Percentiles rank a stretch among this genome's conserved stretches.
Conservation (phyloP, 1,140 invertebrate genomes). For the Calosoma granatense region DNA sequence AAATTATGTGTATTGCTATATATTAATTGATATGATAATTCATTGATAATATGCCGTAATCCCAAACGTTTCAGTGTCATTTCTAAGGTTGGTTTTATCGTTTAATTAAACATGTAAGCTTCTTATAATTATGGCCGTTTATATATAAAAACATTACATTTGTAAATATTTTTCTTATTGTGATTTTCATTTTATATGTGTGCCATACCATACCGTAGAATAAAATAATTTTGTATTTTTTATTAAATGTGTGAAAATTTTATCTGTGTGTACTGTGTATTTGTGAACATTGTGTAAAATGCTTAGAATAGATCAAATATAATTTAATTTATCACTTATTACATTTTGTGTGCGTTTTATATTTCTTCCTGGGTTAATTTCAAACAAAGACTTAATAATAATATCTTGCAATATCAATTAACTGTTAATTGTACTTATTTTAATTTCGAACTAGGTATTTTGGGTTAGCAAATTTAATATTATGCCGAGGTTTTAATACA, state of each 20-base stretch:
- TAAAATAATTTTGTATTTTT: slow-evolving; percentile 2
- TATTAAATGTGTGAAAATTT: background rate
- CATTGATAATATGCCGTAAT: too few relatives aligned
- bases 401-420: too few relatives aligned
- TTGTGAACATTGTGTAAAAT: background rate
- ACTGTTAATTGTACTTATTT: too few relatives aligned
- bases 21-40: too few relatives aligned
- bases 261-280: background rate
- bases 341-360: background rate
- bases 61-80: too few relatives aligned
- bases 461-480: too few relatives aligned
- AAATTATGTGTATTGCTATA: too few relatives aligned
- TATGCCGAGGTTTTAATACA: too few relatives aligned
- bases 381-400: background rate
- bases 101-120: too few relatives aligned
- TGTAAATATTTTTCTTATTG: slow-evolving; percentile 5
- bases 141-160: background rate
- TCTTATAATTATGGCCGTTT: too few relatives aligned
- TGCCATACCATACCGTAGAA: background rate
- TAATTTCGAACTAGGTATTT: too few relatives aligned
- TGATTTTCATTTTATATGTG: background rate
- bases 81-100: too few relatives aligned
- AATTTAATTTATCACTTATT: background rate
- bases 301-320: background rate
- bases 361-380: background rate